phyloP scores from a whole-genome alignment of 2,797 vertebrate species.

The Sandelia bainsii region DNA sequence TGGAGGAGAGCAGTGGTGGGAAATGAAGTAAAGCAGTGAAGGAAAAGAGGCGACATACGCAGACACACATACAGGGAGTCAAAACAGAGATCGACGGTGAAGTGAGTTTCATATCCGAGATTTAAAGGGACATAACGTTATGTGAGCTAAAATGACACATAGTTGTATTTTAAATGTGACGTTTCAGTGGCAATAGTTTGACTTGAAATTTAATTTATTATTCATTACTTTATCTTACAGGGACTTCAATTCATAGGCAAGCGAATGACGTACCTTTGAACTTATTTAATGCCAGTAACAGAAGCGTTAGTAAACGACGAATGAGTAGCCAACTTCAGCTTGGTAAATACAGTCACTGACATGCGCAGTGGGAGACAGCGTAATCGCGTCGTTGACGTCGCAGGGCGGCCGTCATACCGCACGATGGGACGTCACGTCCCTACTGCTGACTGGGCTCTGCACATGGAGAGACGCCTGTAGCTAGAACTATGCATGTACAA shows the following conservation, averaged over 20 bases:
- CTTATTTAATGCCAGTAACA: background rate
- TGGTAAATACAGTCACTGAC: conserved; percentile 51
- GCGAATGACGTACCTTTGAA: background rate
- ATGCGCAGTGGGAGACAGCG: conserved; percentile 67
- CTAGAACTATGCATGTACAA: too few species aligned
- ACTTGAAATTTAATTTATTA: background rate
- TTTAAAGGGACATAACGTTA: background rate
- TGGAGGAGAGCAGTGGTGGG: conserved; percentile 57
- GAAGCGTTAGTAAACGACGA: background rate
- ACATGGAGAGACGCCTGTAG: background rate
- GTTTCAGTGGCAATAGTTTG: background rate
- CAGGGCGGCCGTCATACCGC: background rate
- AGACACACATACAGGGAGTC: conserved; percentile 73
- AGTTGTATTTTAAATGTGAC: background rate
- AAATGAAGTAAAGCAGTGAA: conserved; percentile 62
- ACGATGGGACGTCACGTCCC: background rate
- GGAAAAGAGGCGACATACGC: conserved; percentile 74
- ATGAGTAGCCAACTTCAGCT: conserved; percentile 47
- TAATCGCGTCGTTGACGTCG: conserved; percentile 39
- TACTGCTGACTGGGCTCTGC: background rate
- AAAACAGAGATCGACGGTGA: conserved; percentile 29
- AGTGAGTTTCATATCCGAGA: conserved; percentile 27
- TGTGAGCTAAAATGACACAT: background rate
- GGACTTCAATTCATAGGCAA: background rate
- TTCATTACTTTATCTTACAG: too few species aligned